These are phyloP conservation scores for Thalassarche chlororhynchos DNA, from an alignment of 2,113 vertebrate genomes.

Conservation along the genomic window DNA sequence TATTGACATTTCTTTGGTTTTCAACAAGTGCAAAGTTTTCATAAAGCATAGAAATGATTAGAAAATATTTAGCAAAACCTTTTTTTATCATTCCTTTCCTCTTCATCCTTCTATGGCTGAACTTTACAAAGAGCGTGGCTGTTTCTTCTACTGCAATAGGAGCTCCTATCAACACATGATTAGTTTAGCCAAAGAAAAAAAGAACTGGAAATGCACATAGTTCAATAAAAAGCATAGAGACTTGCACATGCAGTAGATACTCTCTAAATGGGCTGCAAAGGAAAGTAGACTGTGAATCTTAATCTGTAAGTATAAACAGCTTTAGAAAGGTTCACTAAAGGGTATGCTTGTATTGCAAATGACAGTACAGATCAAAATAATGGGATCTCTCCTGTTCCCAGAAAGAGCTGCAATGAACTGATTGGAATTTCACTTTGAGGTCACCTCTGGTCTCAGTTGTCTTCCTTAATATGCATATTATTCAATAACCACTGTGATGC, in stretches of 20 bases:
- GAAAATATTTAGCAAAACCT: neutral
- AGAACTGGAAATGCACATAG: neutral
- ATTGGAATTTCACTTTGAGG: neutral
- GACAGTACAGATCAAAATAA: conserved; percentile 16
- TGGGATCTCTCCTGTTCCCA: neutral
- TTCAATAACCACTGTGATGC: neutral
- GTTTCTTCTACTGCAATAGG: neutral
- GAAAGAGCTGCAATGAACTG: neutral
- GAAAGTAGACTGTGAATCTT: neutral
- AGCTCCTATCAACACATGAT: neutral
- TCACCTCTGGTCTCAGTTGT: neutral
- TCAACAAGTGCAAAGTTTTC: neutral
- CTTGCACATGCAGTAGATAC: neutral
- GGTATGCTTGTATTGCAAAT: neutral
- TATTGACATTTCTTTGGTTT: neutral
- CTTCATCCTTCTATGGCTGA: neutral
- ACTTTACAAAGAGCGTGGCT: neutral
- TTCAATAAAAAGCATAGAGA: neutral
- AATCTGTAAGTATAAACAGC: neutral
- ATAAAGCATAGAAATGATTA: neutral
- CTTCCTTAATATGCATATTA: neutral
- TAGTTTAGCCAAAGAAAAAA: neutral
- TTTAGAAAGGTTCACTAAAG: neutral
- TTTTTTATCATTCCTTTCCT: neutral
- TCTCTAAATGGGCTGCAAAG: neutral